Evolutionary conservation across 1,140 invertebrate genomes (phyloP).

Genomic region (Adoxophyes honmai): DNA sequence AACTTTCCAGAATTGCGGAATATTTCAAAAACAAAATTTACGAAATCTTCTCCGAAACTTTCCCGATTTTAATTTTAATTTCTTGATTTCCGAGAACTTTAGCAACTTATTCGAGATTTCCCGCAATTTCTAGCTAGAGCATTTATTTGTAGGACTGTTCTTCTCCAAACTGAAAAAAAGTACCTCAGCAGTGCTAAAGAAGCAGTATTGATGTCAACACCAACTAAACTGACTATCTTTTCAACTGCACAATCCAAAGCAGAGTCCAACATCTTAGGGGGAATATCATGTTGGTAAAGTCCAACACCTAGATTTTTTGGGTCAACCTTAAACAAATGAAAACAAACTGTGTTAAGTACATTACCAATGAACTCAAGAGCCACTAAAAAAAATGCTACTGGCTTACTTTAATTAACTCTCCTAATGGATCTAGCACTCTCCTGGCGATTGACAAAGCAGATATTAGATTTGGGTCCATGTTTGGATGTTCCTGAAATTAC

Average conservation of each 20-base stretch:
- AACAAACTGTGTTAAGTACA: background rate
- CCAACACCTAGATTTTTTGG: slow-evolving; percentile 94
- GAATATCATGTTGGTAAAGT: slow-evolving; percentile 95
- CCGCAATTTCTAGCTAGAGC: too few species aligned
- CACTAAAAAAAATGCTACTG: too few species aligned
- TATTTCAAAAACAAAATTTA: too few species aligned
- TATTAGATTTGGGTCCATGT: slow-evolving; percentile 88
- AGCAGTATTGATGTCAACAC: slow-evolving; percentile 92
- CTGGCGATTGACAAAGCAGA: slow-evolving; percentile 93
- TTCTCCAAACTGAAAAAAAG: too few species aligned
- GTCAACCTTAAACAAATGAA: slow-evolving; percentile 78
- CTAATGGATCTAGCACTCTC: slow-evolving; percentile 91
- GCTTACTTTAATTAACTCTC: slow-evolving; percentile 90
- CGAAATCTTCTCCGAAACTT: too few species aligned
- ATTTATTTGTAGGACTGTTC: too few species aligned
- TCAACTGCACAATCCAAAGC: slow-evolving; percentile 86
- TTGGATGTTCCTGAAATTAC: slow-evolving; percentile 84
- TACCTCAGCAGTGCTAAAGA: slow-evolving; percentile 88
- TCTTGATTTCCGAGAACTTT: too few species aligned
- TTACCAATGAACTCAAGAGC: too few species aligned
- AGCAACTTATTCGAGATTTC: too few species aligned
- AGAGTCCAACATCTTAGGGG: slow-evolving; percentile 84
- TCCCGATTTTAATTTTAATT: too few species aligned
- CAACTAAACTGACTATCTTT: slow-evolving; percentile 94
- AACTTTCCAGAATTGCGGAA: too few species aligned